These are phyloP conservation scores for Scomber colias DNA, from an alignment of 2,113 vertebrate genomes.

Conservation along the genomic window DNA sequence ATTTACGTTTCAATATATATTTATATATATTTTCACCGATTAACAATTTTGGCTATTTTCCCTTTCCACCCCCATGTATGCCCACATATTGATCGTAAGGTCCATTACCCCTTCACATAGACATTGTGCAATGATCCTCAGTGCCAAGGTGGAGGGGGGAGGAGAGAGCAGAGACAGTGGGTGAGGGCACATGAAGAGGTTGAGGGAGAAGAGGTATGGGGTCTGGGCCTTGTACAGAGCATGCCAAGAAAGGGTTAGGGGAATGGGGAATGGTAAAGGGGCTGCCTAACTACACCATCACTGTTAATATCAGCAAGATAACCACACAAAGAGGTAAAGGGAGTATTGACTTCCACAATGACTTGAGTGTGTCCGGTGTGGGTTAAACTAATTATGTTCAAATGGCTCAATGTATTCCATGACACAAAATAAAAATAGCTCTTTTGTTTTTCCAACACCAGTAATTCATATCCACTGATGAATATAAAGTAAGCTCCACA, in stretches of 20 bases:
- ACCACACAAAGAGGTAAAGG: constrained; percentile 74
- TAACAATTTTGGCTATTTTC: constrained; percentile 78
- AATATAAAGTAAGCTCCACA: constrained; percentile 37
- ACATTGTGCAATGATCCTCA: constrained; percentile 79
- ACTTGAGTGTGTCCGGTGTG: constrained; percentile 58
- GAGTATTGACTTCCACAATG: constrained; percentile 66
- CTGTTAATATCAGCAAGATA: constrained; percentile 68
- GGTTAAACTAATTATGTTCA: constrained; percentile 66
- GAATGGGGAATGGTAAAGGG: constrained; percentile 29
- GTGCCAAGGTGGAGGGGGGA: constrained; percentile 53
- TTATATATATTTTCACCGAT: constrained; percentile 68
- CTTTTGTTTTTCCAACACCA: constrained; percentile 37
- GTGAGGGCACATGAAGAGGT: constrained; percentile 17
- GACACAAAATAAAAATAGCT: constrained; percentile 58
- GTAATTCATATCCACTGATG: constrained; percentile 35
- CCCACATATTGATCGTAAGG: constrained; percentile 64
- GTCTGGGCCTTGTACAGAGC: constrained; percentile 69
- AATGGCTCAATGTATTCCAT: constrained; percentile 70
- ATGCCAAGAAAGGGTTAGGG: constrained; percentile 65
- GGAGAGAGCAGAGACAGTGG: background rate
- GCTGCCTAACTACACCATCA: constrained; percentile 65
- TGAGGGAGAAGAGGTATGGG: constrained; percentile 39
- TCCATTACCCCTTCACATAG: constrained; percentile 65
- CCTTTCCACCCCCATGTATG: constrained; percentile 62
- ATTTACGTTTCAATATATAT: constrained; percentile 74